Percentiles rank a stretch among this genome's conserved stretches.
phyloP scores from a whole-genome alignment of 2,888 invertebrate species.

The Mimas tiliae region DNA sequence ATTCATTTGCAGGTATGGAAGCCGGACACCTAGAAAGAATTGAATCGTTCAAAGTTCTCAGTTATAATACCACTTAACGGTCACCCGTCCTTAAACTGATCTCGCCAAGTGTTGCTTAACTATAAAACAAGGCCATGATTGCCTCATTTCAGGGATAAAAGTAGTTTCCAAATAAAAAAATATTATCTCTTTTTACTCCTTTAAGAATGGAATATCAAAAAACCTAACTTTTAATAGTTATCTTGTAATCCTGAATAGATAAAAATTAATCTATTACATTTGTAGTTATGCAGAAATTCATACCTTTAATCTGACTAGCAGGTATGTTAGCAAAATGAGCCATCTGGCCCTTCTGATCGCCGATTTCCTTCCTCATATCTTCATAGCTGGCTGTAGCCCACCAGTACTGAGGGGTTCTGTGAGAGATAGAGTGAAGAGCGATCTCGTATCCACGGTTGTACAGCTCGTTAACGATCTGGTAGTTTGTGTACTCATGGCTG shows the following conservation, averaged over 20 bases:
- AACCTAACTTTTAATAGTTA: too few species aligned
- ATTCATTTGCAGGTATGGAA: slow-evolving; percentile 83
- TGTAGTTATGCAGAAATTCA: slow-evolving; percentile 22
- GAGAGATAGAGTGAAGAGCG: slow-evolving; percentile 88
- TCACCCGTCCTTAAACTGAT: too few species aligned
- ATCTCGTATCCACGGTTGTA: slow-evolving; percentile 86
- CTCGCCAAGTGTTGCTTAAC: too few species aligned
- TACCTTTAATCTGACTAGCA: slow-evolving; percentile 61
- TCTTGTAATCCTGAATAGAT: too few species aligned
- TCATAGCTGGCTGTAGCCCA: slow-evolving; percentile 84
- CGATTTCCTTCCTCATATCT: slow-evolving; percentile 83
- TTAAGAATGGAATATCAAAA: too few species aligned
- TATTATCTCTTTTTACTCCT: too few species aligned
- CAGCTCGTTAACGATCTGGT: slow-evolving; percentile 85
- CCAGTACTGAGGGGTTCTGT: slow-evolving; percentile 79
- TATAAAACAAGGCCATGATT: too few species aligned
- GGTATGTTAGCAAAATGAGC: slow-evolving; percentile 83
- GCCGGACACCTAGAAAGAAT: slow-evolving; percentile 67
- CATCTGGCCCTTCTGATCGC: slow-evolving; percentile 82
- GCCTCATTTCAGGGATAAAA: too few species aligned
- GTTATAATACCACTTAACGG: too few species aligned
- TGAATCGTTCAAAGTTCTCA: not conserved
- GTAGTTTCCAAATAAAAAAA: too few species aligned
- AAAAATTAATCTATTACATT: too few species aligned
- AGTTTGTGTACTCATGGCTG: slow-evolving; percentile 90